Base-by-base conservation (phyloP, 2,888 invertebrate genomes). In the Yponomeuta cagnagella region DNA sequence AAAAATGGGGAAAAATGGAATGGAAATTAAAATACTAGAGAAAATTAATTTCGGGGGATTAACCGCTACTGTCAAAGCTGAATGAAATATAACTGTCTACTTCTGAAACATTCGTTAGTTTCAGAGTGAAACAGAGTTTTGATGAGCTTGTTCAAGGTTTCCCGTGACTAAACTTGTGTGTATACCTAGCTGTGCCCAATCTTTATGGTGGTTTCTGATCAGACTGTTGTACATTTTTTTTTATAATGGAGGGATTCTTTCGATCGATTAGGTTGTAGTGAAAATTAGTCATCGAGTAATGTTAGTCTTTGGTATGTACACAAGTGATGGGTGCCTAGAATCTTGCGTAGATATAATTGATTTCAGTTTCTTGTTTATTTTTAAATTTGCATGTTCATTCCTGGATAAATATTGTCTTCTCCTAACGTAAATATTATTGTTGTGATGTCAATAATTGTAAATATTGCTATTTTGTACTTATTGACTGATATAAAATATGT, bases 391-490 rank as follows among this genome's bases (percentile, higher is more conserved):
- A 58, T 58, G 12, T 58, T 15, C 52, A 58, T 58, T 58, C 52
- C 52, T 58, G 15, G 15, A 15, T 58, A 58, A 58, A 58, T 58
- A 58, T 58, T 15, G 15, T 58, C 52, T 52, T 52, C 12, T 15
- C 12, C 52, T 58, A 58, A 3, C 52, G 52, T 58, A 58, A 9
- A 58, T 58, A 30, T 64, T 64, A 64, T 31, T 65, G 75, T 80
- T 84, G 82, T 86, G 82, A 85, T 83, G 78, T 80, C 81, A 77
- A 79, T 68, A 48, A 77, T 79, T 43, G 48, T 87, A 87, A 87
- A 88, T 87, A 43, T 43, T 43, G 86, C 78, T 77, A 84, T 83
- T 85, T 85, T 87, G 87, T 88, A 88, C 89, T 88, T 87, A 85
- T 83, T 80, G 85, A 87, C 85, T 85, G 83, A 79, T 31, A 52